phyloP scores from a whole-genome alignment of 1,140 invertebrate species.

The Dendrolimus punctatus region DNA sequence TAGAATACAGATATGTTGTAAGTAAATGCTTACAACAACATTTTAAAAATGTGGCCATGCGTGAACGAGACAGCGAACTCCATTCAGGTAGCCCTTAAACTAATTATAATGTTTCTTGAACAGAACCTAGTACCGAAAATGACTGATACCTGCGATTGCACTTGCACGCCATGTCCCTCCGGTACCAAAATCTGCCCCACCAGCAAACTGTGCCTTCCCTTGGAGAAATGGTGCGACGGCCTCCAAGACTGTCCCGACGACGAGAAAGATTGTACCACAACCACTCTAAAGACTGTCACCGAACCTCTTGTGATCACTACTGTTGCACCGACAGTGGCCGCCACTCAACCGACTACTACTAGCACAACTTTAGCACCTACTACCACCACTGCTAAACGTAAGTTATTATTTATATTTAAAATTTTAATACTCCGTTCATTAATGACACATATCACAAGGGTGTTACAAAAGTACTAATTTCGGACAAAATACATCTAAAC shows the following conservation, averaged over 20 bases:
- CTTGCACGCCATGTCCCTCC: slow-evolving; percentile 80
- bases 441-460: slow-evolving; percentile 3
- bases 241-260: slow-evolving; percentile 89
- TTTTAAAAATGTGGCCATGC: neutral
- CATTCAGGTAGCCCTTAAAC: too few species aligned
- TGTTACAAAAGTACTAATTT: neutral
- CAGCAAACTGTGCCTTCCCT: slow-evolving; percentile 82
- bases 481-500: too few species aligned
- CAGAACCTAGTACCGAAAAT: slow-evolving; percentile 69
- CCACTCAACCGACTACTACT: slow-evolving; percentile 13
- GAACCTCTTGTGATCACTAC: slow-evolving; percentile 28
- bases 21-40: neutral
- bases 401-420: slow-evolving; percentile 15
- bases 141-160: slow-evolving; percentile 78
- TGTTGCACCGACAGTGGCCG: slow-evolving; percentile 17
- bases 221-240: slow-evolving; percentile 85
- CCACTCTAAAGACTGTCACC: slow-evolving; percentile 20
- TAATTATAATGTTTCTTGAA: slow-evolving; percentile 6
- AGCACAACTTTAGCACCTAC: slow-evolving; percentile 21
- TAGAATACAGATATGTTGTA: neutral
- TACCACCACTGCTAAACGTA: slow-evolving; percentile 42
- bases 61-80: neutral
- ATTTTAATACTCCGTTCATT: neutral
- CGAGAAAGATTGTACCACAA: slow-evolving; percentile 78
- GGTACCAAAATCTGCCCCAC: slow-evolving; percentile 81